Base-by-base conservation (phyloP, 2,888 invertebrate genomes). In the Cotesia congregata region DNA sequence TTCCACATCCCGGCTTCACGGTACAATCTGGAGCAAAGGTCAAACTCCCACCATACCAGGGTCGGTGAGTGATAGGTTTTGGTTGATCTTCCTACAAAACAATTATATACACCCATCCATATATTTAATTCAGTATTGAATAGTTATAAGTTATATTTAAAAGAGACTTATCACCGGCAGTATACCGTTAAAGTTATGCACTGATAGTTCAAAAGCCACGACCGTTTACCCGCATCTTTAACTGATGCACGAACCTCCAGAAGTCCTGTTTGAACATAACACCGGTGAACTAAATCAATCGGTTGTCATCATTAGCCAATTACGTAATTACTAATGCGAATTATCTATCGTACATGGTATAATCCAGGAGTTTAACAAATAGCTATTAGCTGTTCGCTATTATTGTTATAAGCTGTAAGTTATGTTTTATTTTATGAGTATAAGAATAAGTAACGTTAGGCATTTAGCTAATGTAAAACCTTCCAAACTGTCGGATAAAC, bases 11-110 rank as follows among this genome's bases (percentile, higher is more conserved):
- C 76, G 78, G 78, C 77, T 81, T 75, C 76, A 77, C 77, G 78
- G 81, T 80, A 77, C 77, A 80, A 84, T 84, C 79, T 83, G 76
- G 84, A 83, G 81, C 83, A 83, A 82, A 84, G 84, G 83, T 83
- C 84, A 84, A 82, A 75, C 81, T 76, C 81, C 79, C 40, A 72
- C 50, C 50, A 50, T 50, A 64, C 50, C 50, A 50, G 7, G 30
- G 17, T 41, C 20, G 59, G 62, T 64, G 41, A 72, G 41, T 64
- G 62, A 74, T 69, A 62, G 62, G 38, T 38, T 70, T 71, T 30
- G 65, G 65, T 38, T 65, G 7, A 50, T 50, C 50, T 50, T 50
- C 50, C 12, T 50, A 12, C 50, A 50, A 50, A 50, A 50, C 50
- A 50, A 50, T 50, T 50, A 50, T 50, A 50, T 50, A 50, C 50